Evolutionary conservation across 2,797 vertebrate genomes (phyloP), one percentile per base, ranked within the genome.

Genomic region (Margarornis squamiger): DNA sequence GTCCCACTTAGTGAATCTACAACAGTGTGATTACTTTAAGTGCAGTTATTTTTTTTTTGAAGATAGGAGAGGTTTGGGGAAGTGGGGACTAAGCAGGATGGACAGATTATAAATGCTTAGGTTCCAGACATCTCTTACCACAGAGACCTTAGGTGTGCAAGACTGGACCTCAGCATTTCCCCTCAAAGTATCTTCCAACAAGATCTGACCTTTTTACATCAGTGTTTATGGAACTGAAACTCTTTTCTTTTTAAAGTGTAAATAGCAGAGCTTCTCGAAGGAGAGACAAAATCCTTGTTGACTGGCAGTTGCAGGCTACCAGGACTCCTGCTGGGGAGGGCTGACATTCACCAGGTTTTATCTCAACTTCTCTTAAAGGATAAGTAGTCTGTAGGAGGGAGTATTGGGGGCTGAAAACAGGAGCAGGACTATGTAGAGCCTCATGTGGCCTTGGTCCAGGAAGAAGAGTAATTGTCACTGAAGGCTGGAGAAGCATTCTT

Each of bases 241-340:
- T 4, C 63, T 59, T 59, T 84, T 83, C 8, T 57, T 91, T 85
- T 63, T 67, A 14, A 22, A 90, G 63, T 29, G 24, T 74, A 92
- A 93, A 83, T 88, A 92, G 65, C 72, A 88, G 75, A 58, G 38
- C 75, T 88, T 48, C 39, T 73, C 11, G 1, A 16, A 52, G 61
- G 61, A 84, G 48, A 67, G n/a, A 30, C 63, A 74, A 71, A 88
- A 88, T 88, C 48, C 41, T 38, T 76, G 48, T 87, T 93, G 68
- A 82, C 18, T 82, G 84, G 41, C 78, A 87, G 83, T 52, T 87
- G 71, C 48, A 82, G 62, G 39, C 48, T 74, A 36, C 17, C 10
- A 23, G 27, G 26, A 21, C 46, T 86, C 55, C 73, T 92, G 4
- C 24, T 87, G 67, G 27, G 26, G 55, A 66, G 29, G 30, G 36